Percentiles rank a stretch among this genome's conserved stretches.
Evolutionary conservation across 1,140 invertebrate species (phyloP).

Genomic region (Neomicropteryx cornuta): DNA sequence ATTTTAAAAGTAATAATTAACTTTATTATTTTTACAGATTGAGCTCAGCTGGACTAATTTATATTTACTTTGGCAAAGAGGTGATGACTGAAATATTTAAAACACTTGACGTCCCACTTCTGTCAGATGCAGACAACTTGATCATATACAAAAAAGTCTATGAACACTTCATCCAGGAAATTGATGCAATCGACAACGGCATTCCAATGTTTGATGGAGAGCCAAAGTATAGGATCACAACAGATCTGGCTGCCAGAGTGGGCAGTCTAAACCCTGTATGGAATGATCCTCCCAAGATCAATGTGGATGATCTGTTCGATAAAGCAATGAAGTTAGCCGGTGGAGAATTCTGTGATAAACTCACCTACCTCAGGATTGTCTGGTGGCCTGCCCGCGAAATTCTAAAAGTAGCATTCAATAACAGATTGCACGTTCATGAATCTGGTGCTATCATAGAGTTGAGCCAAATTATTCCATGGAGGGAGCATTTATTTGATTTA

Average conservation of each 20-base stretch:
- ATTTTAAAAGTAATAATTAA: too few species aligned
- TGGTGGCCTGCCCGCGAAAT: slow-evolving; percentile 78
- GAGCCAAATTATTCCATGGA: slow-evolving; percentile 68
- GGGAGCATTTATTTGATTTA: slow-evolving; percentile 72
- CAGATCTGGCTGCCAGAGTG: slow-evolving; percentile 68
- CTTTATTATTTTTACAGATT: slow-evolving; percentile 49
- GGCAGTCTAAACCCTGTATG: slow-evolving; percentile 73
- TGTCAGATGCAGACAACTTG: slow-evolving; percentile 37
- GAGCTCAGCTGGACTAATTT: slow-evolving; percentile 92
- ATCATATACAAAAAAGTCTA: slow-evolving; percentile 78
- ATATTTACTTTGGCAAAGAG: slow-evolving; percentile 79
- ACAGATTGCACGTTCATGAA: slow-evolving; percentile 48
- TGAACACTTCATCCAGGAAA: slow-evolving; percentile 81
- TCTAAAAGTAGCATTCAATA: slow-evolving; percentile 59
- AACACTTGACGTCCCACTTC: slow-evolving; percentile 29
- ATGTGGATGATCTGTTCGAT: slow-evolving; percentile 49
- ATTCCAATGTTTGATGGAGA: slow-evolving; percentile 65
- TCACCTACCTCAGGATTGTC: slow-evolving; percentile 55
- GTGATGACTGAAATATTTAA: too few species aligned
- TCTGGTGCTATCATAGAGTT: slow-evolving; percentile 74
- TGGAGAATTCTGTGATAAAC: slow-evolving; percentile 65
- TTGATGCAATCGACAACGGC: slow-evolving; percentile 97
- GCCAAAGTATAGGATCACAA: slow-evolving; percentile 70
- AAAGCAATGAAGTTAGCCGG: slow-evolving; percentile 73
- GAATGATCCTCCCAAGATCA: slow-evolving; percentile 53